phyloP scores from a whole-genome alignment of 2,888 invertebrate genomes.

The Nesidiocoris tenuis region DNA sequence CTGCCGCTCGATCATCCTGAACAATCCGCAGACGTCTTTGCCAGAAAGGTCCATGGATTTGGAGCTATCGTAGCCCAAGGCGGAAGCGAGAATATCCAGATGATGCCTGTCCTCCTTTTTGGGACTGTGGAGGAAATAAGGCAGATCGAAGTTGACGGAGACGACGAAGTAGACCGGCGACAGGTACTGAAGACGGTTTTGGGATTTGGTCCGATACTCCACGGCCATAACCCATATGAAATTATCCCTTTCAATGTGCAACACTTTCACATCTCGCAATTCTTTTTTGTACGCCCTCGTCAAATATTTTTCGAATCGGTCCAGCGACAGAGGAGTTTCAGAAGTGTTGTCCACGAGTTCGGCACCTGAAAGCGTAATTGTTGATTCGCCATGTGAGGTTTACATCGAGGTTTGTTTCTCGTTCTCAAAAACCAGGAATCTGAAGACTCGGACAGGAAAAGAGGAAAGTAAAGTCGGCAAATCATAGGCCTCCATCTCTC shows the following conservation, averaged over 20 bases:
- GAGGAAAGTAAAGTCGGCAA: too few relatives aligned
- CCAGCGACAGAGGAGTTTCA: background rate
- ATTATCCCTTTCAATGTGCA: background rate
- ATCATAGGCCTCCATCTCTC: background rate
- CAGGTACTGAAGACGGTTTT: background rate
- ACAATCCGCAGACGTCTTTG: slow-evolving; percentile 9
- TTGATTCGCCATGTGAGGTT: too few relatives aligned
- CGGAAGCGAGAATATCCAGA: background rate
- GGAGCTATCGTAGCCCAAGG: background rate
- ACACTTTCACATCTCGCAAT: slow-evolving; percentile 7
- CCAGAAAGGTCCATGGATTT: background rate
- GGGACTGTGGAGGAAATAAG: background rate
- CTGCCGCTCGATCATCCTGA: background rate
- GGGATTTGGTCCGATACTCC: slow-evolving; percentile 7
- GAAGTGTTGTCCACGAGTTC: slow-evolving; percentile 6
- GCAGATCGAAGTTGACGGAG: background rate
- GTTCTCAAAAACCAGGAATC: too few relatives aligned
- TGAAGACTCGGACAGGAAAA: too few relatives aligned
- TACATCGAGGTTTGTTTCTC: too few relatives aligned
- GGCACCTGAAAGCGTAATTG: slow-evolving; percentile 9
- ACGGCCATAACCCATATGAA: slow-evolving; percentile 13
- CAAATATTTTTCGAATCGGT: slow-evolving; percentile 3
- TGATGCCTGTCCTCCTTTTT: background rate
- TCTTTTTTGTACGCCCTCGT: slow-evolving; percentile 17
- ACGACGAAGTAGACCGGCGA: slow-evolving; percentile 17